Conservation (phyloP, 2,113 vertebrate species). For the Brachionichthys hirsutus region DNA sequence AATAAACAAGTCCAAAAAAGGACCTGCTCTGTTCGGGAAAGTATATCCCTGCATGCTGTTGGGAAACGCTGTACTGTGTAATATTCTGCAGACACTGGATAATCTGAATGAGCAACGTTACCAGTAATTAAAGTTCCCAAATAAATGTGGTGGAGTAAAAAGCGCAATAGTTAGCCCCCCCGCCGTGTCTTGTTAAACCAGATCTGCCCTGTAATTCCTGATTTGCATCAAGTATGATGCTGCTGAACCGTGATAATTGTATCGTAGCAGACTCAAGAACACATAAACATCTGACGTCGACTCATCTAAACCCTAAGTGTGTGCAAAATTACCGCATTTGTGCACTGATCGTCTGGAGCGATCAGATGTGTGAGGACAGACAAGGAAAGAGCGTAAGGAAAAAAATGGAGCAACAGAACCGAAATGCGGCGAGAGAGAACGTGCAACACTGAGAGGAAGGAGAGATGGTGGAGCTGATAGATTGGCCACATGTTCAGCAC, state of each 20-base stretch:
- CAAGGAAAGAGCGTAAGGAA: constrained; percentile 7
- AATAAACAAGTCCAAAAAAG: constrained; percentile 53
- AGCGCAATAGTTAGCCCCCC: too few relatives aligned
- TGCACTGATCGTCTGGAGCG: not conserved
- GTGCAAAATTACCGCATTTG: not conserved
- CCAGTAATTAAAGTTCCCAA: too few relatives aligned
- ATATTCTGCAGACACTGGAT: too few relatives aligned
- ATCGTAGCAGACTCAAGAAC: constrained; percentile 14
- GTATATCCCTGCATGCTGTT: constrained; percentile 14
- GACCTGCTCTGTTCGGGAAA: constrained; percentile 11
- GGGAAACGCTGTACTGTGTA: not conserved
- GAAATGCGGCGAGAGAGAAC: constrained; percentile 25
- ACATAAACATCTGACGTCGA: constrained; percentile 9
- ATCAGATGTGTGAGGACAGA: constrained; percentile 17
- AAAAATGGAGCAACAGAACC: constrained; percentile 1
- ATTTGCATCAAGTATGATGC: constrained; percentile 16
- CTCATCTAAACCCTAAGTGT: not conserved
- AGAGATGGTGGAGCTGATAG: constrained; percentile 61
- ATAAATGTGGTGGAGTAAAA: too few relatives aligned
- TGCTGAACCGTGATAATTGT: constrained; percentile 6
- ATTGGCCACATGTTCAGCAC: constrained; percentile 64
- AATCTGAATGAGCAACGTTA: too few relatives aligned
- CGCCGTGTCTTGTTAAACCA: constrained; percentile 20
- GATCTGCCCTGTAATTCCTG: constrained; percentile 6
- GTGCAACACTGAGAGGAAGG: constrained; percentile 22